Conservation (phyloP, 2,888 invertebrate genomes). For the Pachycephus smyrnensis region DNA sequence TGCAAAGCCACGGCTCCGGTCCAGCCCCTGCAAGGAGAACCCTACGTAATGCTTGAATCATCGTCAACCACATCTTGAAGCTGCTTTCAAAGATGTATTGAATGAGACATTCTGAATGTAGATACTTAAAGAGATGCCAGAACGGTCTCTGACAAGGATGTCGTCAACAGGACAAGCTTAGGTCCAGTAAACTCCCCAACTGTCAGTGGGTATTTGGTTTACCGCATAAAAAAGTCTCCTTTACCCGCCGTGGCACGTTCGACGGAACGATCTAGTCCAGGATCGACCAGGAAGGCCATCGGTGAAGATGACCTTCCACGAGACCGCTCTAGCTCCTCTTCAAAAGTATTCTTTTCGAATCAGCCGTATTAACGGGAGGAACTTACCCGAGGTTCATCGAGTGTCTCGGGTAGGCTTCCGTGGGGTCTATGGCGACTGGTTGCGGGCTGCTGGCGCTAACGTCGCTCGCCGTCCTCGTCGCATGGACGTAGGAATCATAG, state of each 20-base stretch:
- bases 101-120: background rate
- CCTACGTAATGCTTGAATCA: background rate
- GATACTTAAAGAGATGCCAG: background rate
- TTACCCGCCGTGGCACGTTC: slow-evolving; percentile 26
- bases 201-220: slow-evolving; percentile 29
- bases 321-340: background rate
- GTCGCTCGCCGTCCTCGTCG: slow-evolving; percentile 4
- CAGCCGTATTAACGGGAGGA: slow-evolving; percentile 28
- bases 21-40: slow-evolving; percentile 27
- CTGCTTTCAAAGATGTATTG: background rate
- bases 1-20: slow-evolving; percentile 22
- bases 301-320: background rate
- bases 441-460: slow-evolving; percentile 10
- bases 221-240: slow-evolving; percentile 30
- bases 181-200: slow-evolving; percentile 16
- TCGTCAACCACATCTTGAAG: background rate
- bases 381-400: slow-evolving; percentile 45
- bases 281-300: background rate
- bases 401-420: slow-evolving; percentile 32
- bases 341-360: background rate
- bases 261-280: background rate
- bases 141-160: background rate
- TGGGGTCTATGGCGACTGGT: slow-evolving; percentile 39
- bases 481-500: background rate
- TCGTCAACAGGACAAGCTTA: background rate